A percentile compares a stretch with the other conserved stretches of the same genome.
Conservation (phyloP, 1,140 invertebrate species). For the Sycophaga agraensis region DNA sequence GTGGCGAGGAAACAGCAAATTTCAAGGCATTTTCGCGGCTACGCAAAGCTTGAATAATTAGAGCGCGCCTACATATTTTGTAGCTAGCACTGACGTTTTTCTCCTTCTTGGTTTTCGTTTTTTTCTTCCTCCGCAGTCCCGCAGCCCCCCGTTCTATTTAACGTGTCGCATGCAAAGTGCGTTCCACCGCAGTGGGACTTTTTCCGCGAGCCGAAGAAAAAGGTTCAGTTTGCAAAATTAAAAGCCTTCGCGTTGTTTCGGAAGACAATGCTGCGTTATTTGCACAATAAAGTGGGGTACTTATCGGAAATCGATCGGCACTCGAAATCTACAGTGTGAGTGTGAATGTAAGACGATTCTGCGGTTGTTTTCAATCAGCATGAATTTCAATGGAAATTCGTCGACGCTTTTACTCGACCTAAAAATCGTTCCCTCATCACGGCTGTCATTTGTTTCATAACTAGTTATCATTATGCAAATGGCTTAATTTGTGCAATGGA, state of each 20-base stretch:
- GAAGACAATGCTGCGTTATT: background rate
- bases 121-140: too few species aligned
- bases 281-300: background rate
- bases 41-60: too few species aligned
- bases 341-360: too few species aligned
- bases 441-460: too few species aligned
- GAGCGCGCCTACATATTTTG: background rate
- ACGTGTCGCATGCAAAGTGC: slow-evolving; percentile 12
- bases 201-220: background rate
- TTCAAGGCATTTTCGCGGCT: too few species aligned
- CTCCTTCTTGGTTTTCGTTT: background rate
- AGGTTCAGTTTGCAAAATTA: background rate
- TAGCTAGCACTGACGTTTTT: background rate
- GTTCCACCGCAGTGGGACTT: background rate
- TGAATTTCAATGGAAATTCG: slow-evolving; percentile 6
- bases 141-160: too few species aligned
- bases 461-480: too few species aligned
- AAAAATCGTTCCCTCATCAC: too few species aligned
- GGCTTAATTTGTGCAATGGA: too few species aligned
- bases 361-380: slow-evolving; percentile 4
- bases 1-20: too few species aligned
- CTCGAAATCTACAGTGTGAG: background rate
- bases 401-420: slow-evolving; percentile 7
- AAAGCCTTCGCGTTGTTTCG: background rate
- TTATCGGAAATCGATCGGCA: background rate